Evolutionary conservation across 2,113 vertebrate genomes (phyloP), one percentile per base, ranked within the genome.

Genomic region (Lanius ludovicianus): DNA sequence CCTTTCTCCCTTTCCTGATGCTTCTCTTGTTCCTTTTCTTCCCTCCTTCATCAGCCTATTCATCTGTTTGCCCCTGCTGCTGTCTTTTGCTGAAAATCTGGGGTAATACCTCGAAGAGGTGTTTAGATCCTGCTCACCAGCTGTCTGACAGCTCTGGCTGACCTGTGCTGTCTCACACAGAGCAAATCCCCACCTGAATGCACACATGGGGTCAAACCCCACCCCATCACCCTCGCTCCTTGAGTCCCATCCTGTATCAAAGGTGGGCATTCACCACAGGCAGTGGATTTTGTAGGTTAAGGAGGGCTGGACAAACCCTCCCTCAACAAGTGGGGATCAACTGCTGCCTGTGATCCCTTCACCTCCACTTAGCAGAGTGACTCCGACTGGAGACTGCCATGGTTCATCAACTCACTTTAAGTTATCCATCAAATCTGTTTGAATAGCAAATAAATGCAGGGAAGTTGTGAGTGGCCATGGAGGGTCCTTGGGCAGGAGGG

Each of bases 211-310:
- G 25, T 17, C 37, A 74, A 76, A 39, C 11, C 19, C 46, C 9
- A 5, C 13, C 62, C 62, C 42, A 44, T 9, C n/a, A 49, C 13
- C 30, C 16, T 67, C 5, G 0, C 9, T 39, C 49, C 37, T 73
- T 0, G 0, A 35, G 15, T 37, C 42, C 56, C 11, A 0, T 28
- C 59, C 55, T 17, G 0, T 16, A 14, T 8, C 1, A 0, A 33
- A 22, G 53, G 12, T 20, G 30, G 10, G 22, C 9, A 23, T 39
- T 37, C 22, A 27, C 53, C 31, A 60, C 24, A 13, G 64, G 53
- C n/a, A 70, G 37, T 2, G 30, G 59, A 16, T 71, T 89, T 68
- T 86, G 27, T 5, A 20, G 41, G 23, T 31, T 30, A 22, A 46
- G 46, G 44, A 39, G n/a, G 42, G 41, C 9, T 75, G 57, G 33